Evolutionary conservation across 2,113 vertebrate species (phyloP).

Genomic region (Phocoena sinus): DNA sequence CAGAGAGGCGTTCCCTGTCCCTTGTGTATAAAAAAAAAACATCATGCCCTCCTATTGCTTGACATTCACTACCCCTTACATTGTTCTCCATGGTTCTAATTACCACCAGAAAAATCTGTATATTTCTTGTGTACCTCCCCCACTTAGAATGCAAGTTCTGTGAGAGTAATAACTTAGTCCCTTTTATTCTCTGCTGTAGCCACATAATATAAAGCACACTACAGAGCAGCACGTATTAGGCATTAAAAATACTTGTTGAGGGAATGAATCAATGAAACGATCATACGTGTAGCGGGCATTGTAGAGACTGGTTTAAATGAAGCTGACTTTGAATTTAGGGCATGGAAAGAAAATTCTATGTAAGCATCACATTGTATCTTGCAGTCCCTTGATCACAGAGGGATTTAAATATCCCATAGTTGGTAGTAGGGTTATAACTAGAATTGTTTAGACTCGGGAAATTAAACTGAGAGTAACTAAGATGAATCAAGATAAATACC

Average conservation of each 20-base stretch:
- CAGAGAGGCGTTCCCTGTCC: background rate
- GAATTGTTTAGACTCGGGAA: background rate
- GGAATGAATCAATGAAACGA: background rate
- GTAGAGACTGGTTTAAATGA: background rate
- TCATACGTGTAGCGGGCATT: background rate
- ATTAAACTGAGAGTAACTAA: background rate
- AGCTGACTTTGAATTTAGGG: background rate
- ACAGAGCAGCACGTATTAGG: background rate
- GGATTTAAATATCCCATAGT: background rate
- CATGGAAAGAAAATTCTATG: background rate
- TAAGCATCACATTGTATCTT: background rate
- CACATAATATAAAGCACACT: background rate
- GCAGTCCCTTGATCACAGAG: background rate
- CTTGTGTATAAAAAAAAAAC: background rate
- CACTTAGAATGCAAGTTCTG: background rate
- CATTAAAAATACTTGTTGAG: background rate
- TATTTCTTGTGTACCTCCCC: background rate
- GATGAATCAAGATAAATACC: background rate
- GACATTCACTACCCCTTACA: background rate
- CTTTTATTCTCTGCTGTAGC: background rate
- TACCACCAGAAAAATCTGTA: background rate
- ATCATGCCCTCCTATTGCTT: background rate
- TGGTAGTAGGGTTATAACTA: background rate
- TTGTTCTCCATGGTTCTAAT: background rate
- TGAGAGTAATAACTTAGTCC: background rate